Evolutionary conservation across 2,797 vertebrate species (phyloP).

Genomic region (Lagocephalus sceleratus): DNA sequence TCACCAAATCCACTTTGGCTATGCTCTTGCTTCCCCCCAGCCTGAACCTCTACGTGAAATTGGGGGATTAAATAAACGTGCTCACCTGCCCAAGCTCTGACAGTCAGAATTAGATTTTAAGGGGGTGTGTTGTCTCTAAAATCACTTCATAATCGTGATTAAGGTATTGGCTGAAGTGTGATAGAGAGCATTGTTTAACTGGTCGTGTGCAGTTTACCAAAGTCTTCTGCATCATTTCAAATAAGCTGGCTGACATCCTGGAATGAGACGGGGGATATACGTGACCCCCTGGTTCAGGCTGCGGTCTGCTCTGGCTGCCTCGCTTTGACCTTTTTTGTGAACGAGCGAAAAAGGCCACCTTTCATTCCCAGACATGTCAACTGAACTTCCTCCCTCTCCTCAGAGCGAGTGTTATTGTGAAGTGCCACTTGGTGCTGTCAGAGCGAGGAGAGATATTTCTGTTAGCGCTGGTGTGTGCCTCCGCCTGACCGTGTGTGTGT

Average conservation of each 20-base stretch:
- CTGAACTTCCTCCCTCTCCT: slow-evolving; percentile 68
- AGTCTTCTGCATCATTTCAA: slow-evolving; percentile 10
- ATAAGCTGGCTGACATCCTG: slow-evolving; percentile 18
- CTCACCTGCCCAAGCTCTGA: background rate
- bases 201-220: background rate
- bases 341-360: slow-evolving; percentile 61
- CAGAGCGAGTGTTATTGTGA: slow-evolving; percentile 66
- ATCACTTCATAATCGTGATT: background rate
- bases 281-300: slow-evolving; percentile 38
- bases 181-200: background rate
- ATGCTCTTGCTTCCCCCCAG: slow-evolving; percentile 8
- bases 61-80: background rate
- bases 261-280: slow-evolving; percentile 18
- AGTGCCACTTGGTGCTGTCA: slow-evolving; percentile 69
- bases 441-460: slow-evolving; percentile 54
- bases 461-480: slow-evolving; percentile 22
- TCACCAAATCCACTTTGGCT: background rate
- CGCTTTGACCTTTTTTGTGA: slow-evolving; percentile 63
- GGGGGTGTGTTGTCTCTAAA: no score
- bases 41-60: background rate
- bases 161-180: background rate
- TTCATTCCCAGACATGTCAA: slow-evolving; percentile 71
- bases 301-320: slow-evolving; percentile 39
- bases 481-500: slow-evolving; percentile 15
- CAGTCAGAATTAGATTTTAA: no score